Percentiles rank a stretch among this genome's conserved stretches.
These are phyloP conservation scores for Ricordea florida DNA, from an alignment of 92 coral and sea anemone genomes.

Conservation along the genomic window DNA sequence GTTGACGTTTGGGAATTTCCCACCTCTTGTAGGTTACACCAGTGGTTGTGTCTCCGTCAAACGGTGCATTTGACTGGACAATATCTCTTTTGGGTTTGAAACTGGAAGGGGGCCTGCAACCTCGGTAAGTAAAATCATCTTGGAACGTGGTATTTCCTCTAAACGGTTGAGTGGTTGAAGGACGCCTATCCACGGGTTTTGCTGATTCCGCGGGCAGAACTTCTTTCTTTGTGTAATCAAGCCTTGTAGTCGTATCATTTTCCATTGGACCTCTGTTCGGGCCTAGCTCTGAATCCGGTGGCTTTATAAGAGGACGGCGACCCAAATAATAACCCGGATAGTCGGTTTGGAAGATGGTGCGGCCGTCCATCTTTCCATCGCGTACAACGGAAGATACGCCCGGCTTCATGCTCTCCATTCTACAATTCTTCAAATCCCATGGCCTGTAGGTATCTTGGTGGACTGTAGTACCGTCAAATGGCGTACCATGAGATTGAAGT, in stretches of 20 bases:
- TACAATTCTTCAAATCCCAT: constrained; percentile 84
- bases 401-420: constrained; percentile 88
- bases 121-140: constrained; percentile 86
- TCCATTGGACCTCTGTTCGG: constrained; percentile 88
- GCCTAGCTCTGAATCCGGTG: constrained; percentile 83
- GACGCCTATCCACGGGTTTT: constrained; percentile 80
- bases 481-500: constrained; percentile 74
- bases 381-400: constrained; percentile 62
- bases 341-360: constrained; percentile 89
- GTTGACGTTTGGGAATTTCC: constrained; percentile 79
- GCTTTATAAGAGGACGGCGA: constrained; percentile 80
- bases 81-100: constrained; percentile 88
- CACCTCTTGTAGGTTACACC: constrained; percentile 78
- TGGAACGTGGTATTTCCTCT: constrained; percentile 88
- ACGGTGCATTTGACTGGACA: constrained; percentile 82
- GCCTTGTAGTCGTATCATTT: constrained; percentile 90
- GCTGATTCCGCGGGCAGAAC: constrained; percentile 84
- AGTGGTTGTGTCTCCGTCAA: constrained; percentile 91
- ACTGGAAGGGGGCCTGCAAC: constrained; percentile 89
- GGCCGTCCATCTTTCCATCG: constrained; percentile 91
- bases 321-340: constrained; percentile 92
- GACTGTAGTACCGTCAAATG: constrained; percentile 88
- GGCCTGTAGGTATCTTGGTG: constrained; percentile 95
- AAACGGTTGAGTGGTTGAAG: constrained; percentile 81
- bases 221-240: constrained; percentile 91